Base-by-base conservation (phyloP, 2,888 invertebrate genomes). In the Sericinus montela region DNA sequence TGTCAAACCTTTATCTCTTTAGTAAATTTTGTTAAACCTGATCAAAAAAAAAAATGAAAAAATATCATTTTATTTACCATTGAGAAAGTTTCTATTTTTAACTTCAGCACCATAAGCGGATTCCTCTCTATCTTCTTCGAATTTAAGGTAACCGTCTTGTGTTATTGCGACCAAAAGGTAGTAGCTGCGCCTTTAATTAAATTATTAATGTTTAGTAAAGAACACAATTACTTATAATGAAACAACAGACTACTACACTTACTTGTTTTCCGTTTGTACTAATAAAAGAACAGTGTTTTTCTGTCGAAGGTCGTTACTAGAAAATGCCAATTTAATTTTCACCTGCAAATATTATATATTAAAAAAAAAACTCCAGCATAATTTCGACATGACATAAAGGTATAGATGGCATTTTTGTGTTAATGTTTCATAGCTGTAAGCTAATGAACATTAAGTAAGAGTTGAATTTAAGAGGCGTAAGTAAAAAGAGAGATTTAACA, bases 311-410 rank as follows among this genome's bases (percentile, higher is more conserved):
- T 95, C 94, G 63, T 93, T 93, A 54, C 94, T 95, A 0, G 97
- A 97, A 75, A 97, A 97, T 0, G 97, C 97, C 52, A 97, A 74
- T 78, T 96, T 95, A 19, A 96, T 91, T 76, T 95, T 95, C 0
- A 97, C 94, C 80, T 94, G 91, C 53, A 65, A 72, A n/a, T n/a
- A n/a, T n/a, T n/a, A n/a, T n/a, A n/a, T n/a, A n/a, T 57, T 43
- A 45, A 14, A 46, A 32, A 16, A 19, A 19, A 19, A 19, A 19
- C n/a, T n/a, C n/a, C n/a, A n/a, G n/a, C n/a, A n/a, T n/a, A n/a
- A n/a, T n/a, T n/a, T n/a, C n/a, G n/a, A n/a, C n/a, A n/a, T n/a
- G n/a, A n/a, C n/a, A n/a, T n/a, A n/a, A n/a, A n/a, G n/a, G n/a
- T n/a, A n/a, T n/a, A n/a, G n/a, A n/a, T n/a, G n/a, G n/a, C n/a